A percentile compares a stretch with the other conserved stretches of the same genome.
phyloP scores from a whole-genome alignment of 2,113 vertebrate genomes.

The Grantiella picta region DNA sequence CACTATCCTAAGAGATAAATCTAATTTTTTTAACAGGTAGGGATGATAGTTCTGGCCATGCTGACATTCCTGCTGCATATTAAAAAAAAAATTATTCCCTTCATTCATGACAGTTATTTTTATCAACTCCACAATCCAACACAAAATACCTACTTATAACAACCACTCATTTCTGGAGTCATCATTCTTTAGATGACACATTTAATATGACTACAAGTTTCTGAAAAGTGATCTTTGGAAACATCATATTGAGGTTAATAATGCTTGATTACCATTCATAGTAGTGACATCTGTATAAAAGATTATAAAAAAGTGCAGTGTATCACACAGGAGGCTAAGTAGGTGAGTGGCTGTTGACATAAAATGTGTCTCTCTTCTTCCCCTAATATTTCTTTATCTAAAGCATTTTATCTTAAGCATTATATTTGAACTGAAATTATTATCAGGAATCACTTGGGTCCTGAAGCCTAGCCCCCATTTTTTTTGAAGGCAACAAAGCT shows the following conservation, averaged over 20 bases:
- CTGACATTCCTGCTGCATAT: not conserved
- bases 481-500: not conserved
- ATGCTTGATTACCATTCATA: not conserved
- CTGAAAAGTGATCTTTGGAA: not conserved
- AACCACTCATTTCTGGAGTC: not conserved
- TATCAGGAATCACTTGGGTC: not conserved
- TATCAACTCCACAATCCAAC: not conserved
- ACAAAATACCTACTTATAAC: not conserved
- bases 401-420: not conserved
- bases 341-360: not conserved
- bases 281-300: not conserved
- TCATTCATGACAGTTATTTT: not conserved
- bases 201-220: not conserved
- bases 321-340: not conserved
- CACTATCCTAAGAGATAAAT: not conserved
- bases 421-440: not conserved
- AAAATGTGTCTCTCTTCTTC: not conserved
- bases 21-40: not conserved
- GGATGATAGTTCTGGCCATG: not conserved
- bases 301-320: not conserved
- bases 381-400: not conserved
- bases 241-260: not conserved
- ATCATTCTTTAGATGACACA: not conserved
- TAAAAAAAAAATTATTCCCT: not conserved
- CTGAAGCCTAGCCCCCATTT: not conserved